A percentile compares a stretch with the other conserved stretches of the same genome.
Evolutionary conservation across 2,888 invertebrate species (phyloP).

Genomic region (Frankliniella fusca): DNA sequence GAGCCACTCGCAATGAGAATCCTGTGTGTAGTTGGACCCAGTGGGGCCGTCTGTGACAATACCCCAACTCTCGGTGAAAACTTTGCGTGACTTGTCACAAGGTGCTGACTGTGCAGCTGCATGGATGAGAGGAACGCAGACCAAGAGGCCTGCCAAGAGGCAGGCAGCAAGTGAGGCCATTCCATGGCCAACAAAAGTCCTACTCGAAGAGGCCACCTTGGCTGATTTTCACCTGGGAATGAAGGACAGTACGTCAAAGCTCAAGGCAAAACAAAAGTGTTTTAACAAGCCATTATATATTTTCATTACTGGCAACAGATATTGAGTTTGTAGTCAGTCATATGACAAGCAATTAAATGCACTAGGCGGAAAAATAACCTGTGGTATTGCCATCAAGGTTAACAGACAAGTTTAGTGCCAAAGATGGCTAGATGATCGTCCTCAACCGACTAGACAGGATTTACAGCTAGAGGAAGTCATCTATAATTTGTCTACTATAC

Average conservation of each 20-base stretch:
- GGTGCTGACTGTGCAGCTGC: conserved; percentile 52
- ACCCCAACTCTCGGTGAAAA: conserved; percentile 76
- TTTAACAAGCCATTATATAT: background rate
- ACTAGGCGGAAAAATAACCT: background rate
- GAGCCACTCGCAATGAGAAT: conserved; percentile 94
- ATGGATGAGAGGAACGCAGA: conserved; percentile 42
- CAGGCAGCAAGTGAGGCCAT: conserved; percentile 18
- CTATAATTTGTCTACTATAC: background rate
- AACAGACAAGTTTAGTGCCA: background rate
- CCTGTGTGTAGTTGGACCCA: conserved; percentile 81
- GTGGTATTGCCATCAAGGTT: conserved; percentile 1
- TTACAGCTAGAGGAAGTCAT: background rate
- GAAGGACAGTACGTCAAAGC: background rate
- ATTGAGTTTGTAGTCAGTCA: background rate
- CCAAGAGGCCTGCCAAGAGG: conserved; percentile 18
- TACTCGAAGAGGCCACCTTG: conserved; percentile 16
- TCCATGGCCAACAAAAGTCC: conserved; percentile 19
- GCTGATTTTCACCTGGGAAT: background rate
- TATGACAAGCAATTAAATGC: conserved; percentile 1
- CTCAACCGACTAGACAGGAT: background rate
- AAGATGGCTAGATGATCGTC: background rate
- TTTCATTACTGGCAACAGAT: background rate
- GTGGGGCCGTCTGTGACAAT: conserved; percentile 84
- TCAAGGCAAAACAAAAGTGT: background rate
- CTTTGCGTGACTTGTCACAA: conserved; percentile 78